phyloP scores from a whole-genome alignment of 23 tunicate species.

The Trididemnum miniatum region DNA sequence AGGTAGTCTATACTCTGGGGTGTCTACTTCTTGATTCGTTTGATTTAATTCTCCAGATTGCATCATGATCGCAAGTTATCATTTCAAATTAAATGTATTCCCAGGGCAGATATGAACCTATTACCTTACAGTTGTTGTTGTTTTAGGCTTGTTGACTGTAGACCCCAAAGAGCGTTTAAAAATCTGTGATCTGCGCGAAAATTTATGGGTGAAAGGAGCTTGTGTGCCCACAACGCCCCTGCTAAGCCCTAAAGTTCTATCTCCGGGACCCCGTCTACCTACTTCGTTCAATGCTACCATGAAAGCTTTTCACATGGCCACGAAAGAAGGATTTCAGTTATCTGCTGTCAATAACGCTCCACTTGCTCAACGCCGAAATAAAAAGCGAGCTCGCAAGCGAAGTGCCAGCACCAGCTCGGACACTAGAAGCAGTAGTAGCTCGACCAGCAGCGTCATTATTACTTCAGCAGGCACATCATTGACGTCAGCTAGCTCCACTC shows the following conservation, averaged over 20 bases:
- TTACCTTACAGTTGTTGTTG: too few relatives aligned
- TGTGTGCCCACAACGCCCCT: conserved; percentile 71
- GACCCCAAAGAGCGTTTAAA: conserved; percentile 71
- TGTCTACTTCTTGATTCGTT: too few relatives aligned
- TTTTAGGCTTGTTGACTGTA: conserved; percentile 77
- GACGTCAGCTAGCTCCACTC: conserved; percentile 41
- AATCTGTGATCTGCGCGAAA: conserved; percentile 49
- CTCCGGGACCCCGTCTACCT: conserved; percentile 72
- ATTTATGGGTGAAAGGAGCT: conserved; percentile 74
- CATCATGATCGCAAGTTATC: too few relatives aligned
- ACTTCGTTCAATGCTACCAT: conserved; percentile 64
- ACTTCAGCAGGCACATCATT: conserved; percentile 37
- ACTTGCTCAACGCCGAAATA: conserved; percentile 77
- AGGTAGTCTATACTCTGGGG: too few relatives aligned
- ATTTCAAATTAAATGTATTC: too few relatives aligned
- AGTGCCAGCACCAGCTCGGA: conserved; percentile 56
- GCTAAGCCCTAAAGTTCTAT: conserved; percentile 61
- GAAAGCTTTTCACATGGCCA: conserved; percentile 69
- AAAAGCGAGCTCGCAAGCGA: conserved; percentile 49
- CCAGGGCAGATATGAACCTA: too few relatives aligned
- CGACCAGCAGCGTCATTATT: conserved; percentile 37
- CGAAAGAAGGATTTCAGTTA: conserved; percentile 73
- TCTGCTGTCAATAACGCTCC: conserved; percentile 86
- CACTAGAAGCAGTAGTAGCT: conserved; percentile 63
- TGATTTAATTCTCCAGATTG: too few relatives aligned